Evolutionary conservation across 2,797 vertebrate species (phyloP).

Genomic region (Dicrostonyx torquatus): DNA sequence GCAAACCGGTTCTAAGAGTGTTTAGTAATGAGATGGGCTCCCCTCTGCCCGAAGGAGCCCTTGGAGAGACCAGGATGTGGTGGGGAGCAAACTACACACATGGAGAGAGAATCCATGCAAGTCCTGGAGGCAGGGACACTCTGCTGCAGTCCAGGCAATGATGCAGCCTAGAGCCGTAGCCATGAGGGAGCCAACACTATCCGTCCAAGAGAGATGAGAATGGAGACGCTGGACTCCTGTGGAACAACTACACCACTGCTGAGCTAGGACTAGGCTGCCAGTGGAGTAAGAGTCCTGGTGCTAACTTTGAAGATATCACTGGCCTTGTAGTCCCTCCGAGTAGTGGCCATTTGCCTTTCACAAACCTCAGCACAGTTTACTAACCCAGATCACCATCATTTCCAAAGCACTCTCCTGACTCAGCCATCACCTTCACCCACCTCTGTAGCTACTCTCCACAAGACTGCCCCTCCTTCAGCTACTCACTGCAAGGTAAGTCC

Average conservation of each 20-base stretch:
- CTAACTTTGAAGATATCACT: not conserved
- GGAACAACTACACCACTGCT: not conserved
- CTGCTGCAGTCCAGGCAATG: not conserved
- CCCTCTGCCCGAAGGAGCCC: not conserved
- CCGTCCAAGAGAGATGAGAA: no score
- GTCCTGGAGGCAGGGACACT: not conserved
- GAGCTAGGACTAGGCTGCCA: not conserved
- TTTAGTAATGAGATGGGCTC: not conserved
- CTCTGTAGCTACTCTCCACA: not conserved
- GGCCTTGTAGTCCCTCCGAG: not conserved
- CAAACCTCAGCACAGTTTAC: not conserved
- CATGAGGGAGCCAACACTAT: not conserved
- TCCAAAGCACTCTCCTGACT: not conserved
- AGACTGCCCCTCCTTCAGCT: not conserved
- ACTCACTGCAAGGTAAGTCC: not conserved
- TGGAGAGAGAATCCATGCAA: not conserved
- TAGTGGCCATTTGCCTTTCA: no score
- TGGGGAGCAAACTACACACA: not conserved
- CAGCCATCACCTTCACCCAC: no score
- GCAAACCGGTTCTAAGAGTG: not conserved
- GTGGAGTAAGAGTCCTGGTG: not conserved
- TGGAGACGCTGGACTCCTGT: fast-evolving
- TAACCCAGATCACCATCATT: not conserved
- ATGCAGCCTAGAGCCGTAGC: not conserved
- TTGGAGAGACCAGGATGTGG: not conserved